Evolutionary conservation across 2,888 invertebrate species (phyloP).

Genomic region (Pachydiplax longipennis): DNA sequence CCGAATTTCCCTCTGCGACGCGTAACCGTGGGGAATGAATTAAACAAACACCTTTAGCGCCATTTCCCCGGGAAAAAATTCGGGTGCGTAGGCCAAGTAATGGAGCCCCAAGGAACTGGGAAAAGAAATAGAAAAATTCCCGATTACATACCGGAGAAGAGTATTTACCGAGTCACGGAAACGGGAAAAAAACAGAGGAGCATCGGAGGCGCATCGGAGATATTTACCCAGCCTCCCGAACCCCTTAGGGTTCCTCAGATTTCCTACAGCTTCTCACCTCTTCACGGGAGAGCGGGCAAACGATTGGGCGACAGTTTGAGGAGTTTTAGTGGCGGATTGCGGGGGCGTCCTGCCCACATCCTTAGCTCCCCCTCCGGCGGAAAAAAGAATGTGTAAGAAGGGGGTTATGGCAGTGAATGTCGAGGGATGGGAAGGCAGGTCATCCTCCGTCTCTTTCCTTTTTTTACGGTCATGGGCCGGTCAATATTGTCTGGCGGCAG

Average conservation of each 20-base stretch:
- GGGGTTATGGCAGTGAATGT: not conserved
- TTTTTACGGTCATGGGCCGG: conserved; percentile 24
- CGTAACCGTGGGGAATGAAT: not conserved
- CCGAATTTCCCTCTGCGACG: not conserved
- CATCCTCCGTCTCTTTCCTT: not conserved
- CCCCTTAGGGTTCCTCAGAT: not conserved
- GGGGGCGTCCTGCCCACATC: not conserved
- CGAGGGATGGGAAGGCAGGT: not conserved
- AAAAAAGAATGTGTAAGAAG: not conserved
- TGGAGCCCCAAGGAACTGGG: not conserved
- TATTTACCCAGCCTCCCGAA: not conserved
- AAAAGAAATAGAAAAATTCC: not conserved
- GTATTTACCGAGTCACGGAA: not conserved
- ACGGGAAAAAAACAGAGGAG: not conserved
- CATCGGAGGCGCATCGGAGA: not conserved
- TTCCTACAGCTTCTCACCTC: not conserved
- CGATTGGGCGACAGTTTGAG: not conserved
- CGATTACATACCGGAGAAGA: not conserved
- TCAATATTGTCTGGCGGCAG: conserved; percentile 43
- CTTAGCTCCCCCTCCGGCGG: too few species aligned
- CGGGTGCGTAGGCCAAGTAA: too few species aligned
- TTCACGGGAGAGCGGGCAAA: not conserved
- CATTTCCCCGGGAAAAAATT: not conserved
- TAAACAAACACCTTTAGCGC: not conserved
- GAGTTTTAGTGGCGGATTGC: not conserved